Evolutionary conservation across 1,140 invertebrate species (phyloP).

Genomic region (Prorops nasuta): DNA sequence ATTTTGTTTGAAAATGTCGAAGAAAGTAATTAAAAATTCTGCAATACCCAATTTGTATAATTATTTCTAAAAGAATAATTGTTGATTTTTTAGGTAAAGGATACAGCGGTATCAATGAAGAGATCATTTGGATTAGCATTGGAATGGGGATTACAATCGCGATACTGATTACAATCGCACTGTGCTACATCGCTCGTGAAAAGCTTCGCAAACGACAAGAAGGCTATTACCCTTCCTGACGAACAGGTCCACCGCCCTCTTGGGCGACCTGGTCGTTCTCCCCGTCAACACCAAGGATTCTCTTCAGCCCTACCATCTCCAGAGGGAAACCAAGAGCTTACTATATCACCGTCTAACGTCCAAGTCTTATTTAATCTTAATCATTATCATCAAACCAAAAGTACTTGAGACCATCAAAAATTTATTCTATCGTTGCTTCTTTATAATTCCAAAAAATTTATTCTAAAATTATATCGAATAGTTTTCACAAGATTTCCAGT

Average conservation of each 20-base stretch:
- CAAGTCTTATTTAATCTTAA: too few relatives aligned
- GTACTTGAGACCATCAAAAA: too few relatives aligned
- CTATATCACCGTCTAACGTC: conserved; percentile 44
- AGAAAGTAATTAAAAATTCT: too few relatives aligned
- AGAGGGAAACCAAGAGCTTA: conserved; percentile 45
- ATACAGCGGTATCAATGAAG: conserved; percentile 78
- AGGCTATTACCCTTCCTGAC: conserved; percentile 68
- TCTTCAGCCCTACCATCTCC: conserved; percentile 46
- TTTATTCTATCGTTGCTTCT: too few relatives aligned
- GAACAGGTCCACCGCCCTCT: conserved; percentile 48
- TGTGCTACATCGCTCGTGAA: conserved; percentile 76
- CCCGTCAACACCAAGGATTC: conserved; percentile 37
- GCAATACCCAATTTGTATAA: too few relatives aligned
- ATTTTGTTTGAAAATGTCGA: too few relatives aligned
- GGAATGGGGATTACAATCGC: conserved; percentile 82
- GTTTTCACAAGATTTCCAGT: too few relatives aligned
- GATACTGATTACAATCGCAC: conserved; percentile 73
- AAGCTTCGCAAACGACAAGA: conserved; percentile 74
- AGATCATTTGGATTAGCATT: conserved; percentile 83
- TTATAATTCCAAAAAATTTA: too few relatives aligned
- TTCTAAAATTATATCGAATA: too few relatives aligned
- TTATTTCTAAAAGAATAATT: not conserved
- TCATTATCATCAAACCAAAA: too few relatives aligned
- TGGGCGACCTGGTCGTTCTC: conserved; percentile 42
- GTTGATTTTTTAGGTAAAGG: conserved; percentile 64